These are phyloP conservation scores for Grapholita molesta DNA, from an alignment of 1,140 invertebrate species.

Conservation along the genomic window DNA sequence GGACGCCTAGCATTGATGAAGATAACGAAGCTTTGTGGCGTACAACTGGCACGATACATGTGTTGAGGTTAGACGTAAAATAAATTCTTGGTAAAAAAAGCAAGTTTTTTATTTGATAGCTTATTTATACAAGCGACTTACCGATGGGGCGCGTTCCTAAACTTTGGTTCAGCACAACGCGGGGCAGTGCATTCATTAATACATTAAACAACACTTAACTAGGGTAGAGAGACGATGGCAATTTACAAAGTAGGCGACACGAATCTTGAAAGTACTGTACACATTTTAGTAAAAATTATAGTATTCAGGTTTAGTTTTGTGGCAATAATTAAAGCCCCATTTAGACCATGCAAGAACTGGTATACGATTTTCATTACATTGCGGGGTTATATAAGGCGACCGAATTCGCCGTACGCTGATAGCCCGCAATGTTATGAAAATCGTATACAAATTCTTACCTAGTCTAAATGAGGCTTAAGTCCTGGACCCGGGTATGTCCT, in stretches of 20 bases:
- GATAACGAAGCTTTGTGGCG: slow-evolving; percentile 2
- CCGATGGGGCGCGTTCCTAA: background rate
- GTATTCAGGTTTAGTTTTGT: too few species aligned
- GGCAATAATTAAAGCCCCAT: too few species aligned
- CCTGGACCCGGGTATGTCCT: too few species aligned
- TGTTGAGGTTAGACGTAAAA: slow-evolving; percentile 46
- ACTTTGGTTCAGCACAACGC: background rate
- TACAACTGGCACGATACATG: slow-evolving; percentile 25
- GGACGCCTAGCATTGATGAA: background rate
- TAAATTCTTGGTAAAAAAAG: slow-evolving; percentile 57
- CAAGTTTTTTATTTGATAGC: slow-evolving; percentile 30
- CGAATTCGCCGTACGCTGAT: too few species aligned
- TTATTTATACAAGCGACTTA: slow-evolving; percentile 7
- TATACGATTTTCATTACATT: too few species aligned
- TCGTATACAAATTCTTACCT: too few species aligned
- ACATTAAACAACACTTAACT: background rate
- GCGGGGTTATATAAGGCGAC: too few species aligned
- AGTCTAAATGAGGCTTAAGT: too few species aligned
- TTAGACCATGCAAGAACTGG: too few species aligned
- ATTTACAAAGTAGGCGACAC: background rate
- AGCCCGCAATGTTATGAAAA: too few species aligned
- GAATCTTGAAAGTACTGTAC: background rate
- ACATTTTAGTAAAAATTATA: background rate
- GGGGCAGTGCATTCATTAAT: background rate
- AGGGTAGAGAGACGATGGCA: background rate